These are phyloP conservation scores for Automeris io DNA, from an alignment of 2,888 invertebrate genomes.

Conservation along the genomic window DNA sequence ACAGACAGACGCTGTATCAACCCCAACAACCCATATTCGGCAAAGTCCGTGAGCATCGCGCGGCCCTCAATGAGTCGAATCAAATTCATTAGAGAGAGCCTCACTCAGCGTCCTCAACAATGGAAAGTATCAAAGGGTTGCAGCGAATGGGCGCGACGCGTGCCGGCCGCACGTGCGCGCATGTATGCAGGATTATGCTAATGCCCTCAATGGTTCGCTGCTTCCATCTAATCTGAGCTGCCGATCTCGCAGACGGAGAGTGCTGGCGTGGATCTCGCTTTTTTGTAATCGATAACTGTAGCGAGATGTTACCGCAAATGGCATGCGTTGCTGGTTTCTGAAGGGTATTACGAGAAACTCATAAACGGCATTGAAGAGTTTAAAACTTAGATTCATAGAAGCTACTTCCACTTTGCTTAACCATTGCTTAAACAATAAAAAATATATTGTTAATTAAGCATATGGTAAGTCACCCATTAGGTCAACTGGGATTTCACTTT, in stretches of 20 bases:
- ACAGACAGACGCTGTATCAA: conserved; percentile 1
- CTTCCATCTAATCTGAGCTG: conserved; percentile 7
- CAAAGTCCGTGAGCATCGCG: neutral
- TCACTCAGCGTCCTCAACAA: too few species aligned
- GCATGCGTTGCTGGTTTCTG: too few species aligned
- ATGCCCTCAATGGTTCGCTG: conserved; percentile 30
- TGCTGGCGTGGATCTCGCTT: neutral
- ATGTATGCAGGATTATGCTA: conserved; percentile 43
- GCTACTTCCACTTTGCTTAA: too few species aligned
- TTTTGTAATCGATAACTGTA: neutral
- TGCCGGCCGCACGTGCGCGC: conserved; percentile 38
- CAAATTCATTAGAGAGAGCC: conserved; percentile 41
- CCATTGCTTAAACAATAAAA: too few species aligned
- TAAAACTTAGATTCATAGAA: too few species aligned
- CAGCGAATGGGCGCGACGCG: conserved; percentile 36
- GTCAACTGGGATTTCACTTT: too few species aligned
- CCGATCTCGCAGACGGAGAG: conserved; percentile 1
- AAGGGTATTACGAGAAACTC: too few species aligned
- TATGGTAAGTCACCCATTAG: too few species aligned
- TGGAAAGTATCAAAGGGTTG: conserved; percentile 39
- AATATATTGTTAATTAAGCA: too few species aligned
- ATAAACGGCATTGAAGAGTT: too few species aligned
- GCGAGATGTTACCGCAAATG: too few species aligned
- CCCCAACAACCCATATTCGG: neutral
- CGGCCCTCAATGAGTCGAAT: conserved; percentile 19